Evolutionary conservation across 2,113 vertebrate genomes (phyloP), one percentile per base, ranked within the genome.

Genomic region (Oryctolagus cuniculus): DNA sequence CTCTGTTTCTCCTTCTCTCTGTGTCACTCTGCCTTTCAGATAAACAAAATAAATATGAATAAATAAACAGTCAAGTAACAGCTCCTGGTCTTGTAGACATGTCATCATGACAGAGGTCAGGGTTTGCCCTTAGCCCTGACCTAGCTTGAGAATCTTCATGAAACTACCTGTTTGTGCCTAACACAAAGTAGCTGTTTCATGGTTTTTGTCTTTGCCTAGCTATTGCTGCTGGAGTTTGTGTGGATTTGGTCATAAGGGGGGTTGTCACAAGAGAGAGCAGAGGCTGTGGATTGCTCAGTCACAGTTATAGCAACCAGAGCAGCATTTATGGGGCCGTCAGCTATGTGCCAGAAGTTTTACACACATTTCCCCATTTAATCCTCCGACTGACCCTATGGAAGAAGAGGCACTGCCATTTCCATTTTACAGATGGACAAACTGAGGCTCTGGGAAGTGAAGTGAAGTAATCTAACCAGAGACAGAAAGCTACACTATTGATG

Each of bases 351-450:
- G 82, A 91, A 72, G 66, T 93, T 88, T 79, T 83, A 89, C 2
- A 74, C 24, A 78, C 7, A 55, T 25, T 93, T 78, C 66, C 53
- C 58, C 53, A 73, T 2, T 92, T 55, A 79, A 38, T 82, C n/a
- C 70, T 95, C 83, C n/a, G 31, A 36, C 64, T 55, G 53, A 13
- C 34, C 27, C n/a, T 70, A 15, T 8, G 27, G 67, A 55, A n/a
- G 67, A 55, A n/a, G 13, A 29, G 74, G 38, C 29, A 12, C 25
- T 16, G 11, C 24, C 5, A 4, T 29, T 17, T 88, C 79, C 29
- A 29, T 44, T 91, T 90, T 89, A 64, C 74, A 70, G 86, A 90
- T 64, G 72, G 83, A 75, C 51, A 87, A 70, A 96, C 83, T n/a
- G 87, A 97, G 84, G 31, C 80, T 72, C 19, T 44, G 44, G 44